Percentiles rank a stretch among this genome's conserved stretches.
These are phyloP conservation scores for Baryphthengus martii DNA, from an alignment of 2,113 vertebrate genomes.

Conservation along the genomic window DNA sequence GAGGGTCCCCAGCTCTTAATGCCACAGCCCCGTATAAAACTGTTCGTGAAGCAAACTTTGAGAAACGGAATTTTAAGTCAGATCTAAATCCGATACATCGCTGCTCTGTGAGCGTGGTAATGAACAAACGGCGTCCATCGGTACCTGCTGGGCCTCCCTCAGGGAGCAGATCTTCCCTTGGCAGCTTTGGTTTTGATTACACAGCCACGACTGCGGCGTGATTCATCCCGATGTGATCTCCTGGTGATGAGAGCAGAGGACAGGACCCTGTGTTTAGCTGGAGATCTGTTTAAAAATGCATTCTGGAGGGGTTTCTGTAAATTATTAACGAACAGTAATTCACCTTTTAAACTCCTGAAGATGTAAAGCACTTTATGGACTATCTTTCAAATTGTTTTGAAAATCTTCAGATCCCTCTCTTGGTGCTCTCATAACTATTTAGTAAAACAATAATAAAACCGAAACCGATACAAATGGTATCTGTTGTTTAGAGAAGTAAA, in stretches of 20 bases:
- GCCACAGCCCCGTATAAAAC: background rate
- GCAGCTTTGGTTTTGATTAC: slow-evolving; percentile 7
- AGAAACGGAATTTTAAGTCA: background rate
- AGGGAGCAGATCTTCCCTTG: background rate
- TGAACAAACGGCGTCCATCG: background rate
- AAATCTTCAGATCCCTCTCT: slow-evolving; percentile 5
- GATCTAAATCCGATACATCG: background rate
- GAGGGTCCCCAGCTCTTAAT: background rate
- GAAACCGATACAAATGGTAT: slow-evolving; percentile 34
- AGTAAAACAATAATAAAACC: slow-evolving; percentile 47
- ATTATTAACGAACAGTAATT: slow-evolving; percentile 50
- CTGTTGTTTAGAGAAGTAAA: slow-evolving; percentile 73
- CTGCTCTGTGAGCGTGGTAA: background rate
- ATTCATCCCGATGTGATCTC: slow-evolving; percentile 11
- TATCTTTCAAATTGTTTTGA: slow-evolving; percentile 1
- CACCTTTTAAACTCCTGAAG: slow-evolving; percentile 13
- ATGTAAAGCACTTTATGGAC: slow-evolving; percentile 27
- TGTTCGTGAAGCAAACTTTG: fast-evolving
- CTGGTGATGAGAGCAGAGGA: background rate
- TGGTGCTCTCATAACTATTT: slow-evolving; percentile 16
- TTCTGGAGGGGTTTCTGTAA: background rate
- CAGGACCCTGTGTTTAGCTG: background rate
- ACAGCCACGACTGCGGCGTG: background rate
- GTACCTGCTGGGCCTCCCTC: background rate
- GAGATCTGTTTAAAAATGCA: slow-evolving; percentile 13